Evolutionary conservation across 2,113 vertebrate genomes (phyloP), one percentile per base, ranked within the genome.

Genomic region (Macrotus californicus): DNA sequence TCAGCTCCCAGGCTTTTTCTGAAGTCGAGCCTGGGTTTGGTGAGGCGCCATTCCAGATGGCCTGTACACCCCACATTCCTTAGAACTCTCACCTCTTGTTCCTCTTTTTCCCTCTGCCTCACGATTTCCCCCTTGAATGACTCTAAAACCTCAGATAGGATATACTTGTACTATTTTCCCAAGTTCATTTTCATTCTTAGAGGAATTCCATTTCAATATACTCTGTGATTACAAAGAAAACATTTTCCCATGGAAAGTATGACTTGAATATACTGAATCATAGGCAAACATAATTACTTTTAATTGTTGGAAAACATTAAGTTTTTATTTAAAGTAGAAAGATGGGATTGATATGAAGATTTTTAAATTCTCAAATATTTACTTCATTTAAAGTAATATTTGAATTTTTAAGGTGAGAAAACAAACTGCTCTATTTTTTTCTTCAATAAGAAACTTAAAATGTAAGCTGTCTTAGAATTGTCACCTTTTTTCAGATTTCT

Each of bases 371-470:
- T 94, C 50, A 76, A 67, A 83, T 77, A 46, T 4, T 36, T 48
- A 31, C 1, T 91, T 92, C 39, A 80, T 92, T 92, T 87, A 36
- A 87, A 90, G 66, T 66, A 66, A 61, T 72, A 72, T 39, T 79
- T 80, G 43, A 19, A 16, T 64, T 95, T 95, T 94, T 87, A 79
- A 91, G 69, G 31, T 83, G 48, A 75, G 67, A 89, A n/a, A 91
- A 61, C 16, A 79, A 94, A 86, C 19, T 84, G 21, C 80, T 87
- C 34, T 6, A 1, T 46, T 73, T 93, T 75, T 85, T 64, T 80
- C 31, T 48, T 2, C 3, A 52, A 4, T 75, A 21, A 70, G n/a
- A 84, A 94, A 87, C 50, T 69, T 59, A 52, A 94, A 95, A 73
- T n/a, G 1, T 86, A 39, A 94, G 41, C 56, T 75, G 0, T 82